phyloP scores from a whole-genome alignment of 1,140 invertebrate species.

The Zelostemma sp. region DNA sequence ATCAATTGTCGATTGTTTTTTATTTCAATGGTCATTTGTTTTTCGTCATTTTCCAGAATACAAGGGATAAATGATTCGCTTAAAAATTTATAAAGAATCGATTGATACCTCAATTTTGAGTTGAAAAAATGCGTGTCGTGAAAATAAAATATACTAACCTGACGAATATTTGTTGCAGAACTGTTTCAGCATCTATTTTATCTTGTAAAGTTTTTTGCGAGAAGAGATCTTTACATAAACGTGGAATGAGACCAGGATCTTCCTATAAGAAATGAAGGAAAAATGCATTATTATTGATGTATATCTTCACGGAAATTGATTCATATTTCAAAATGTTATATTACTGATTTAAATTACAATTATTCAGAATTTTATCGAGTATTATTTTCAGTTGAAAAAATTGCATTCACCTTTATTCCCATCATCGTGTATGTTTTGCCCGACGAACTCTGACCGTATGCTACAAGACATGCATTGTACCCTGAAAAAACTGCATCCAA shows the following conservation, averaged over 20 bases:
- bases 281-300: background rate
- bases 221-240: constrained; percentile 69
- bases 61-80: too few species aligned
- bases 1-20: too few species aligned
- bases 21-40: too few species aligned
- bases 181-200: constrained; percentile 34
- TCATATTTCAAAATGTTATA: background rate
- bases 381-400: background rate
- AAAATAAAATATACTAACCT: constrained; percentile 51
- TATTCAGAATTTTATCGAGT: background rate
- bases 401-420: constrained; percentile 68
- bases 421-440: constrained; percentile 87
- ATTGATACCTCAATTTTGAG: too few species aligned
- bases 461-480: constrained; percentile 77
- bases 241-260: constrained; percentile 70
- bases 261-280: constrained; percentile 57
- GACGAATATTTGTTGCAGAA: constrained; percentile 40
- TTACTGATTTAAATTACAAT: background rate
- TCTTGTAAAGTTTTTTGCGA: constrained; percentile 50
- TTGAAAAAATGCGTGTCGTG: background rate
- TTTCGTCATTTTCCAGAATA: too few species aligned
- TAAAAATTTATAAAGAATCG: too few species aligned
- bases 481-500: constrained; percentile 72
- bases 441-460: constrained; percentile 85
- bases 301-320: background rate